phyloP scores from a whole-genome alignment of 1,140 invertebrate species.

The Pteromalus puparum region DNA sequence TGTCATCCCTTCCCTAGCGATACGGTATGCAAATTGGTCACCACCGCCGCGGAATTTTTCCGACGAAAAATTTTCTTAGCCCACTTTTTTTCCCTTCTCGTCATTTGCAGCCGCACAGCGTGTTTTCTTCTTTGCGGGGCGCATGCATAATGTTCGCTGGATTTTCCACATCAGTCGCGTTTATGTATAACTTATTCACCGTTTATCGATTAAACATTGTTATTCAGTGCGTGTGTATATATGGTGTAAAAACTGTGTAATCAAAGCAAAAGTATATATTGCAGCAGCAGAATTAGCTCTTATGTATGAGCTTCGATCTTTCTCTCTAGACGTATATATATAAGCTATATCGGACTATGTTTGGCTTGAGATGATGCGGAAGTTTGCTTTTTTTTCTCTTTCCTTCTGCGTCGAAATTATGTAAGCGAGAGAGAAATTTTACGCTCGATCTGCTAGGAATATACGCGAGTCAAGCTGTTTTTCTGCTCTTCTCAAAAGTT shows the following conservation, averaged over 20 bases:
- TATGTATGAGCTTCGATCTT: background rate
- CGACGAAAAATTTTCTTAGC: constrained; percentile 28
- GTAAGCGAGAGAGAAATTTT: constrained; percentile 46
- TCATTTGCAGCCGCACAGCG: no score
- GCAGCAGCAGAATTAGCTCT: background rate
- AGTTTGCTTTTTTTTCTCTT: background rate
- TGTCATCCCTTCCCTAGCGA: constrained; percentile 4
- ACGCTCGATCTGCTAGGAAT: constrained; percentile 41
- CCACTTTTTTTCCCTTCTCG: no score
- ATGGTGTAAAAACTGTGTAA: background rate
- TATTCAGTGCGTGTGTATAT: constrained; percentile 8
- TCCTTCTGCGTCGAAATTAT: constrained; percentile 27
- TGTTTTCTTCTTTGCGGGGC: background rate
- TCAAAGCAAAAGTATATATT: constrained; percentile 20
- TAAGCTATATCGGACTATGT: background rate
- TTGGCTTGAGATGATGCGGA: constrained; percentile 36
- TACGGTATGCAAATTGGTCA: constrained; percentile 37
- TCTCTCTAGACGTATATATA: no score
- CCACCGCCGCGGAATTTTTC: background rate
- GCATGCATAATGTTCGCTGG: constrained; percentile 1
- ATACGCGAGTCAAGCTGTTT: constrained; percentile 38
- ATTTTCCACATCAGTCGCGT: background rate
- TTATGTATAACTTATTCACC: background rate
- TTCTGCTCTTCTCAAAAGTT: constrained; percentile 17
- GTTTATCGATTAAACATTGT: constrained; percentile 12